Conservation (phyloP, 2,888 invertebrate genomes). For the Nebria salina region DNA sequence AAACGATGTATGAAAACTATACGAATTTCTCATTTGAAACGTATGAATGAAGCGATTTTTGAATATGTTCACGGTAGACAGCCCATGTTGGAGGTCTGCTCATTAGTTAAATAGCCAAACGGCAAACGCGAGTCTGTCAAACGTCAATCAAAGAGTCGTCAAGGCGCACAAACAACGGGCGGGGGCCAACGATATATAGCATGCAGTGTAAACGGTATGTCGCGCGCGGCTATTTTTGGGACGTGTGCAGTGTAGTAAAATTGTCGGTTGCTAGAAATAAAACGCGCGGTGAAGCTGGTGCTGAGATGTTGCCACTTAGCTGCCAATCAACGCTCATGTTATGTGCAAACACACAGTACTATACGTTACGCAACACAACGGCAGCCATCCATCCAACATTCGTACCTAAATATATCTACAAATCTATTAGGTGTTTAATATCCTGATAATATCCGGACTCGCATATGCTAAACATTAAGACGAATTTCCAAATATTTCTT, state of each 20-base stretch:
- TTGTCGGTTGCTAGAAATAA: constrained; percentile 21
- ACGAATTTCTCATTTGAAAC: neutral
- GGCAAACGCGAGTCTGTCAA: constrained; percentile 34
- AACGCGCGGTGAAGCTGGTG: constrained; percentile 4
- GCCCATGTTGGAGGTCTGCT: constrained; percentile 12
- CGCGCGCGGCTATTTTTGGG: constrained; percentile 17
- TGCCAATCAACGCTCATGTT: constrained; percentile 42
- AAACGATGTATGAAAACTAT: neutral
- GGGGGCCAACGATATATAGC: neutral
- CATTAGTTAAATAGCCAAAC: constrained; percentile 38
- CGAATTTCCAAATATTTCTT: neutral
- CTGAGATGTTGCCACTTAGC: constrained; percentile 45
- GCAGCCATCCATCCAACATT: constrained; percentile 19
- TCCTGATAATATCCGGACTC: neutral
- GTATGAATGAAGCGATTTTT: neutral
- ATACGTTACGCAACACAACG: constrained; percentile 16
- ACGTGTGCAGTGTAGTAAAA: constrained; percentile 14
- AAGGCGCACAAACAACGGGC: neutral
- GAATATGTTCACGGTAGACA: neutral
- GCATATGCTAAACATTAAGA: neutral
- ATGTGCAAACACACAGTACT: constrained; percentile 16
- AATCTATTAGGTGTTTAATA: neutral
- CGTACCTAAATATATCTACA: constrained; percentile 6
- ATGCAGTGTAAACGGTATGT: neutral
- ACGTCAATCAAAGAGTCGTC: constrained; percentile 36